Evolutionary conservation across 2,888 invertebrate genomes (phyloP).

Genomic region (Scaptomyza tumidula): DNA sequence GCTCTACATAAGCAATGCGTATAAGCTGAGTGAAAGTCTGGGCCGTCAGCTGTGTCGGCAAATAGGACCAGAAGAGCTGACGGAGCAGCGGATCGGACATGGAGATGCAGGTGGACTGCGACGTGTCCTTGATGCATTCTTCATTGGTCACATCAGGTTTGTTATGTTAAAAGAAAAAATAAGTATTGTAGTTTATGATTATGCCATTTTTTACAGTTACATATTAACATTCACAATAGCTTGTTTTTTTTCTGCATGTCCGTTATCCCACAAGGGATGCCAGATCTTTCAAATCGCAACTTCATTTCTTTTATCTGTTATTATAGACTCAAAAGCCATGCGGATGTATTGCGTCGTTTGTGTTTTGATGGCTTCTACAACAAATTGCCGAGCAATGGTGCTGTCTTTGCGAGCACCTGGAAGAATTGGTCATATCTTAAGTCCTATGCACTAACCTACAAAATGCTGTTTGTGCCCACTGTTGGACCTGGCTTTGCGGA

Average conservation of each 20-base stretch:
- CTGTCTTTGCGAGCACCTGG: conserved; percentile 88
- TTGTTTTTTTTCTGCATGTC: neutral
- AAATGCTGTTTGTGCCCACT: conserved; percentile 88
- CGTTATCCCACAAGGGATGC: neutral
- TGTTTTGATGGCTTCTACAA: conserved; percentile 88
- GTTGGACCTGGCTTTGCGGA: conserved; percentile 90
- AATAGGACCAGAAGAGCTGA: conserved; percentile 5
- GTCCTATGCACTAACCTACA: conserved; percentile 86
- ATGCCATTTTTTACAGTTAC: neutral
- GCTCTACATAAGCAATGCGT: conserved; percentile 88
- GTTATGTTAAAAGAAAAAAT: neutral
- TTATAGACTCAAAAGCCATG: conserved; percentile 84
- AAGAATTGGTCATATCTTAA: conserved; percentile 86
- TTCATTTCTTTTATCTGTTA: neutral
- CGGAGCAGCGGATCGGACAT: neutral
- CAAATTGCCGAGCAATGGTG: conserved; percentile 88
- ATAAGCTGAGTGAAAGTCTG: conserved; percentile 84
- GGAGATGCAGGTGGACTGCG: conserved; percentile 83
- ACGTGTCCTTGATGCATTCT: conserved; percentile 86
- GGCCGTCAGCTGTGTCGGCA: conserved; percentile 74
- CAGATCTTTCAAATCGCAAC: neutral
- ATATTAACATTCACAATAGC: neutral
- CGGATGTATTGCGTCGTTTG: conserved; percentile 85
- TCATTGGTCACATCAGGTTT: conserved; percentile 86
- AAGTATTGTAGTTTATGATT: neutral